These are phyloP conservation scores for Philhelius pedissequus DNA, from an alignment of 2,888 invertebrate genomes.

Conservation along the genomic window DNA sequence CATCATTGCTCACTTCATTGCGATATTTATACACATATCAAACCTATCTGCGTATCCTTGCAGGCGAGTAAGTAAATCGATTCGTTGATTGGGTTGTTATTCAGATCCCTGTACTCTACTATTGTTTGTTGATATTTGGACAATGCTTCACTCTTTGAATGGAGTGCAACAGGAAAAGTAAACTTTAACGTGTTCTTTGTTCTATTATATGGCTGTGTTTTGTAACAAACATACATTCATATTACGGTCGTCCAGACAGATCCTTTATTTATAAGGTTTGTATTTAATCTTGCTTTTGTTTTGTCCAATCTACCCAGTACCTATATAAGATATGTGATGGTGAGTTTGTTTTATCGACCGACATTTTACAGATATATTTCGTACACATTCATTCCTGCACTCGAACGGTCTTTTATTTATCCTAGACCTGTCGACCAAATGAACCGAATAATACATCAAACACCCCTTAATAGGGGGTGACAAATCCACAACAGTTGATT, in stretches of 20 bases:
- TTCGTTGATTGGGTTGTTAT: constrained; percentile 18
- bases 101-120: not conserved
- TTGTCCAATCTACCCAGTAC: too few relatives aligned
- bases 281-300: constrained; percentile 45
- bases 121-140: constrained; percentile 38
- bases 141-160: constrained; percentile 28
- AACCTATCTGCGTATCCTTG: not conserved
- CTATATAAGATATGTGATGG: not conserved
- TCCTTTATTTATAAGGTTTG: constrained; percentile 41
- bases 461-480: constrained; percentile 78
- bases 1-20: constrained; percentile 4
- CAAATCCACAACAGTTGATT: constrained; percentile 79
- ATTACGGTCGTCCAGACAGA: constrained; percentile 46
- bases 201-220: constrained; percentile 29
- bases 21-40: not conserved
- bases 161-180: constrained; percentile 63
- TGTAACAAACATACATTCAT: constrained; percentile 18
- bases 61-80: constrained; percentile 17
- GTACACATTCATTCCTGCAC: constrained; percentile 30
- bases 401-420: constrained; percentile 75
- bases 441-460: constrained; percentile 80
- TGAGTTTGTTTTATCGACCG: constrained; percentile 38
- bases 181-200: constrained; percentile 57
- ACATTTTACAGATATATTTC: constrained; percentile 15
- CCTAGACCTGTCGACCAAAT: constrained; percentile 80